These are phyloP conservation scores for Coelopa frigida DNA, from an alignment of 1,140 invertebrate species.

Conservation along the genomic window DNA sequence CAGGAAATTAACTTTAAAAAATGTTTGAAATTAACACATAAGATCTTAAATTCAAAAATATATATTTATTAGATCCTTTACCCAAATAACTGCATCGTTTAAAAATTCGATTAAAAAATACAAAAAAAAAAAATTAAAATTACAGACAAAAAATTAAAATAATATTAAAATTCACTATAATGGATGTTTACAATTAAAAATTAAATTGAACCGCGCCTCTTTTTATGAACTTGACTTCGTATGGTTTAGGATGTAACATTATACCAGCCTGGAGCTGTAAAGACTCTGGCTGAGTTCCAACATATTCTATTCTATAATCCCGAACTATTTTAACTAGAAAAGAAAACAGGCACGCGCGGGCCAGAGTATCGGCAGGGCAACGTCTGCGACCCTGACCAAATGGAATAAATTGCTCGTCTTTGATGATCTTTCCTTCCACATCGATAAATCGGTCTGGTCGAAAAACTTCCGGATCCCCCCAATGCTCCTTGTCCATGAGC, in stretches of 20 bases:
- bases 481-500: slow-evolving; percentile 54
- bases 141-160: too few species aligned
- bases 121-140: too few species aligned
- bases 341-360: slow-evolving; percentile 63
- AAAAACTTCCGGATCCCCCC: slow-evolving; percentile 60
- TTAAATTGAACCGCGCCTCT: too few species aligned
- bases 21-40: too few species aligned
- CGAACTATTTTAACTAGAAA: slow-evolving; percentile 65
- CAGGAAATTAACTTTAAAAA: too few species aligned
- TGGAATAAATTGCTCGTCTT: slow-evolving; percentile 49
- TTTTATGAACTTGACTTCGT: slow-evolving; percentile 31
- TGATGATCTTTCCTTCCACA: slow-evolving; percentile 24
- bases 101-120: too few species aligned
- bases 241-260: slow-evolving; percentile 35
- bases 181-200: too few species aligned
- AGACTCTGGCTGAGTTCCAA: too few species aligned
- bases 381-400: slow-evolving; percentile 66
- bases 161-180: too few species aligned
- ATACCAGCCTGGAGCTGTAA: slow-evolving; percentile 32
- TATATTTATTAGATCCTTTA: too few species aligned
- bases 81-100: too few species aligned
- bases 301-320: slow-evolving; percentile 43
- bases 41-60: too few species aligned
- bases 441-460: slow-evolving; percentile 64
- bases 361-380: slow-evolving; percentile 69